Evolutionary conservation across 2,797 vertebrate genomes (phyloP).

Genomic region (Sebastes dallii): DNA sequence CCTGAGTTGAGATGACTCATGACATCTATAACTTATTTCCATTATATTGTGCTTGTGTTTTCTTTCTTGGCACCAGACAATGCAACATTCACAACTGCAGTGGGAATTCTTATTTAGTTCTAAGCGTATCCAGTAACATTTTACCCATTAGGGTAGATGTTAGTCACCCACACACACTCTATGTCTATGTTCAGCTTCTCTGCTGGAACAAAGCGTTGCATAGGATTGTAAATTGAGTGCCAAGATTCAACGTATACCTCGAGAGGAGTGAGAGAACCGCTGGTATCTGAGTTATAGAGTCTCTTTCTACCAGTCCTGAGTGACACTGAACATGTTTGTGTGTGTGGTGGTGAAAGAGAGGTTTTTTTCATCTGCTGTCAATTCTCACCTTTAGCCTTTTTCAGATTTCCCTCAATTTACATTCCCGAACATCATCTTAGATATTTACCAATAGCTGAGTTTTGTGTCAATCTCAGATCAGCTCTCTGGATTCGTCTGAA

Average conservation of each 20-base stretch:
- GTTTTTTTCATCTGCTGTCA: background rate
- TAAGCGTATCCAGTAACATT: background rate
- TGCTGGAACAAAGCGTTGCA: background rate
- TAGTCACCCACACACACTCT: conserved; percentile 3
- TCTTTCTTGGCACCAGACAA: background rate
- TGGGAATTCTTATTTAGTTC: background rate
- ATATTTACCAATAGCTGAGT: conserved; percentile 22
- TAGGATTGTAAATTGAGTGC: background rate
- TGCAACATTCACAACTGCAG: background rate
- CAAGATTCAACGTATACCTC: background rate
- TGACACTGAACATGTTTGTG: background rate
- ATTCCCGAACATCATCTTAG: conserved; percentile 3
- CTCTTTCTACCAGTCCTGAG: background rate
- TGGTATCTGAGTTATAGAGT: background rate
- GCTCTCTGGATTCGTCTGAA: conserved; percentile 20
- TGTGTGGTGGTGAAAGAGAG: background rate
- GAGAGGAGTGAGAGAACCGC: background rate
- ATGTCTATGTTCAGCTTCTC: background rate
- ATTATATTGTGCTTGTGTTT: background rate
- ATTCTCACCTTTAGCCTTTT: background rate
- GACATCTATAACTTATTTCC: background rate
- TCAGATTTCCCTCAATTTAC: background rate
- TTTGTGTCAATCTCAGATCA: conserved; percentile 14
- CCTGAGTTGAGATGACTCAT: background rate
- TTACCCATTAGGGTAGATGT: background rate